Conservation (phyloP, 2,888 invertebrate genomes). For the Agrypnus murinus region DNA sequence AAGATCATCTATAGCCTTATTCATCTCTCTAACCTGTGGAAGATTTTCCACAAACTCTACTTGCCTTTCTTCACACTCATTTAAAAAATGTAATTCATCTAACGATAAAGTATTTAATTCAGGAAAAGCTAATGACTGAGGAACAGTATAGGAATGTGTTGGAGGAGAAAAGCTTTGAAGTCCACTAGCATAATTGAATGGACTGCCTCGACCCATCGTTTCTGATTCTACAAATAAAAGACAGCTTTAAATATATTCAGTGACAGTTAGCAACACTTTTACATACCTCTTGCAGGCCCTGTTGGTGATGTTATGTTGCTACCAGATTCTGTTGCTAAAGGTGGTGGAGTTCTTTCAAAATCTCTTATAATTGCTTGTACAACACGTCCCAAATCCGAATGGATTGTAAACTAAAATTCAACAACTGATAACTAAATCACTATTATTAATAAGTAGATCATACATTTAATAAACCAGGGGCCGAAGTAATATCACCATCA, state of each 20-base stretch:
- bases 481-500: conserved; percentile 81
- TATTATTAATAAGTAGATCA: not conserved
- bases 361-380: conserved; percentile 88
- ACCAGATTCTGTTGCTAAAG: conserved; percentile 62
- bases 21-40: conserved; percentile 80
- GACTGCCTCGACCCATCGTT: conserved; percentile 62
- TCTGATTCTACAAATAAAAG: conserved; percentile 61
- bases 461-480: conserved; percentile 84
- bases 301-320: conserved; percentile 52
- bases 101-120: conserved; percentile 72
- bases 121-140: conserved; percentile 69
- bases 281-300: conserved; percentile 42
- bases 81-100: conserved; percentile 82
- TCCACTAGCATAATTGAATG: conserved; percentile 54
- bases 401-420: conserved; percentile 79
- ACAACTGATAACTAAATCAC: not conserved
- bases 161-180: conserved; percentile 64
- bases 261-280: not conserved
- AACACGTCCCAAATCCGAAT: conserved; percentile 86
- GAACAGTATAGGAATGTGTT: conserved; percentile 41
- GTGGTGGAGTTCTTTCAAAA: conserved; percentile 80
- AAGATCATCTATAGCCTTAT: conserved; percentile 81
- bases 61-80: conserved; percentile 81
- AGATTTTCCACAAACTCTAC: conserved; percentile 83
- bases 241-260: conserved; percentile 1